These are phyloP conservation scores for Oryzias javanicus DNA, from an alignment of 2,113 vertebrate species.

Conservation along the genomic window DNA sequence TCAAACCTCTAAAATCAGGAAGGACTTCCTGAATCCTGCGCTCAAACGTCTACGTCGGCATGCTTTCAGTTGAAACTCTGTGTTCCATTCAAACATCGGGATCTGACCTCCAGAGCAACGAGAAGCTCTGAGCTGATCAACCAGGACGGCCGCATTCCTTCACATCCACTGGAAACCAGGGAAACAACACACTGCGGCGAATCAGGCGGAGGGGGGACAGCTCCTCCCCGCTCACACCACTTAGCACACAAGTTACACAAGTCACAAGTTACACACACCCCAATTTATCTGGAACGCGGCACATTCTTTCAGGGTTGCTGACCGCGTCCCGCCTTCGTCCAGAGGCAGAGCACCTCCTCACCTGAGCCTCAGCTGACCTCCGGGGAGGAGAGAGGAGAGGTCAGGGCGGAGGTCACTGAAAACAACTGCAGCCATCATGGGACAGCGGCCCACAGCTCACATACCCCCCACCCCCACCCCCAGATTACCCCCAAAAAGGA, in stretches of 20 bases:
- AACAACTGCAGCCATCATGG: slow-evolving; percentile 54
- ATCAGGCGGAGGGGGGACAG: slow-evolving; percentile 9
- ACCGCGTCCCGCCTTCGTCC: slow-evolving; percentile 45
- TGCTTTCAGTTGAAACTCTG: too few species aligned
- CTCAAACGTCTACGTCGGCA: too few species aligned
- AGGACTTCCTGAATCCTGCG: too few species aligned
- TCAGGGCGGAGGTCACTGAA: slow-evolving; percentile 53
- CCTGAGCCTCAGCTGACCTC: slow-evolving; percentile 20
- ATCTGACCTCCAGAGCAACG: neutral
- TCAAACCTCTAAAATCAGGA: slow-evolving; percentile 26
- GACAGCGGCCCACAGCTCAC: slow-evolving; percentile 43
- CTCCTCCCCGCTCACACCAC: slow-evolving; percentile 55
- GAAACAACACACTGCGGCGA: slow-evolving; percentile 25
- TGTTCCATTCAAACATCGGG: too few species aligned
- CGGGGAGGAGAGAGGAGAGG: slow-evolving; percentile 7
- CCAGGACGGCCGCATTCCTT: slow-evolving; percentile 61
- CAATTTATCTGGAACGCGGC: slow-evolving; percentile 62
- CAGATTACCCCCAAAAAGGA: slow-evolving; percentile 50
- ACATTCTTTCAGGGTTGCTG: slow-evolving; percentile 56
- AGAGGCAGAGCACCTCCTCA: slow-evolving; percentile 2
- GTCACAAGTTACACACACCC: slow-evolving; percentile 70
- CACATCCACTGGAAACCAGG: slow-evolving; percentile 34
- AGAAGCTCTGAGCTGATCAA: slow-evolving; percentile 37
- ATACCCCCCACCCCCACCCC: slow-evolving; percentile 30
- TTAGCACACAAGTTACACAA: slow-evolving; percentile 44